phyloP scores from a whole-genome alignment of 1,140 invertebrate genomes.

The Camponotus floridanus region DNA sequence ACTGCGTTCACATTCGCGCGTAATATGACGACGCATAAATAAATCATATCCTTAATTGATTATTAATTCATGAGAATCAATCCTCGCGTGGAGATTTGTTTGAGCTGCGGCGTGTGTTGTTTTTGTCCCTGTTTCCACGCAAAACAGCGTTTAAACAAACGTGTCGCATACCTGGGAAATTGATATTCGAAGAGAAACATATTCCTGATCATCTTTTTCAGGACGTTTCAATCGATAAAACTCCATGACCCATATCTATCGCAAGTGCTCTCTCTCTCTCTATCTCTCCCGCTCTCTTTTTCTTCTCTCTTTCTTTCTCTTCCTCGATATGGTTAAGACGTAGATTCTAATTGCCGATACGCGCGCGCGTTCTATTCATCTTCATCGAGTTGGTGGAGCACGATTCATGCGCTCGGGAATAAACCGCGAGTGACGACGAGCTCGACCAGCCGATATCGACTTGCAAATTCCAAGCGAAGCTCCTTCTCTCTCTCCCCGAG shows the following conservation, averaged over 20 bases:
- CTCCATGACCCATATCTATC: constrained; percentile 45
- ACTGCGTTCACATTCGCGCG: no score
- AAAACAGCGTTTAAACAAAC: constrained; percentile 37
- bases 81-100: not conserved
- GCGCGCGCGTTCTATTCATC: constrained; percentile 29
- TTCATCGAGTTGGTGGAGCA: not conserved
- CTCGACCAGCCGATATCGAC: constrained; percentile 19
- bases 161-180: not conserved
- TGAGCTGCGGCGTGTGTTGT: not conserved
- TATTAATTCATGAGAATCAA: not conserved
- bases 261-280: not conserved
- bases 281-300: no score
- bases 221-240: constrained; percentile 22
- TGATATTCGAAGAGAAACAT: constrained; percentile 34
- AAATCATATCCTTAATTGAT: constrained; percentile 21
- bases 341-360: constrained; percentile 51
- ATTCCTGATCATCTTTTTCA: constrained; percentile 55
- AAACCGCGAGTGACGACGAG: not conserved
- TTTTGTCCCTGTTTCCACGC: not conserved
- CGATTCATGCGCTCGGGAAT: constrained; percentile 6
- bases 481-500: not conserved
- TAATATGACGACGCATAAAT: not conserved
- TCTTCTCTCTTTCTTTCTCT: no score
- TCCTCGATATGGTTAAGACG: constrained; percentile 23
- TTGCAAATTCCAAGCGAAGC: constrained; percentile 21